These are phyloP conservation scores for Burhinus oedicnemus DNA, from an alignment of 2,113 vertebrate genomes.

Conservation along the genomic window DNA sequence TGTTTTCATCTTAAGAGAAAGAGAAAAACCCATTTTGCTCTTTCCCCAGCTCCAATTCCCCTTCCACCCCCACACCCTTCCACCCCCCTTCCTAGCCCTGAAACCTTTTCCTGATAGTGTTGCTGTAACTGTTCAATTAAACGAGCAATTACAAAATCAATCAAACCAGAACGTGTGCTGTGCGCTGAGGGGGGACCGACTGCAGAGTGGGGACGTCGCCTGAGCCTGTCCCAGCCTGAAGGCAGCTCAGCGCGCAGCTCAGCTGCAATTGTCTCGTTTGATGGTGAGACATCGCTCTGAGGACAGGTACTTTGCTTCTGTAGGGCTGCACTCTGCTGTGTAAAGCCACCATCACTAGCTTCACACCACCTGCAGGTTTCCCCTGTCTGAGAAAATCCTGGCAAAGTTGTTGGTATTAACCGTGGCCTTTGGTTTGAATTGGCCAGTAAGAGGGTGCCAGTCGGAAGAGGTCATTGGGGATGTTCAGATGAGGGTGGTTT, in stretches of 20 bases:
- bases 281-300: neutral
- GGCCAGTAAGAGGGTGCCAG: neutral
- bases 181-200: neutral
- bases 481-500: neutral
- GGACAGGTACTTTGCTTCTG: neutral
- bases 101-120: constrained; percentile 58
- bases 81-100: constrained; percentile 34
- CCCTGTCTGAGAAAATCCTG: neutral
- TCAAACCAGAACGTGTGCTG: neutral
- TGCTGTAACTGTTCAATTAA: constrained; percentile 66
- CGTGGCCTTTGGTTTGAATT: neutral
- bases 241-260: constrained; percentile 8
- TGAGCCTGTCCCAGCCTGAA: constrained; percentile 3
- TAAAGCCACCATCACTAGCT: neutral
- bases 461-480: neutral
- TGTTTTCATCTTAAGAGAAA: neutral
- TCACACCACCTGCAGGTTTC: neutral
- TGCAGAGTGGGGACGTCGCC: neutral
- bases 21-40: constrained; percentile 41
- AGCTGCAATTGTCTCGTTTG: neutral
- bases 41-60: constrained; percentile 58
- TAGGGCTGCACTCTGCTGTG: neutral
- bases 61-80: constrained; percentile 21
- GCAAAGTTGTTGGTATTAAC: neutral
- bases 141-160: constrained; percentile 67